These are phyloP conservation scores for Eupithecia exiguata DNA, from an alignment of 2,888 invertebrate species.

Conservation along the genomic window DNA sequence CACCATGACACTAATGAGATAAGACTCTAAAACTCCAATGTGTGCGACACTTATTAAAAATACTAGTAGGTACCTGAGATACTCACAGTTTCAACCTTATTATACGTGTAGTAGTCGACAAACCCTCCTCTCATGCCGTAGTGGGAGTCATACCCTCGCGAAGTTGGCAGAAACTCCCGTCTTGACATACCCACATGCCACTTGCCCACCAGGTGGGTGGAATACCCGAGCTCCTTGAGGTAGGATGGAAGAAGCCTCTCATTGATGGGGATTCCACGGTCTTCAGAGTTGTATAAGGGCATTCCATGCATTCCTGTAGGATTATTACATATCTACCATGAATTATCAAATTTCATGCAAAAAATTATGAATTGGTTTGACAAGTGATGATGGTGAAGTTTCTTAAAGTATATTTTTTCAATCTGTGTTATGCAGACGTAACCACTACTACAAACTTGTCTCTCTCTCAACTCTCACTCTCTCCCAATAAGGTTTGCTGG, in stretches of 20 bases:
- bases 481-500: too few species aligned
- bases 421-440: too few species aligned
- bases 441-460: too few species aligned
- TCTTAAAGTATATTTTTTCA: too few species aligned
- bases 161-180: conserved; percentile 87
- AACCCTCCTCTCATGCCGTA: conserved; percentile 91
- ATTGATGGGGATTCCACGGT: conserved; percentile 76
- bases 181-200: conserved; percentile 94
- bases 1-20: too few species aligned
- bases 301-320: conserved; percentile 75
- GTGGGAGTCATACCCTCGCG: conserved; percentile 91
- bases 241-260: conserved; percentile 86
- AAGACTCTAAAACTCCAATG: neutral
- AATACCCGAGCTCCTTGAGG: conserved; percentile 87
- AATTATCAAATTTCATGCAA: neutral
- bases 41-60: neutral
- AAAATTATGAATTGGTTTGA: too few species aligned
- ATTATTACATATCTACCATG: neutral
- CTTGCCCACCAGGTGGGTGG: conserved; percentile 93
- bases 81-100: conserved; percentile 74
- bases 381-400: too few species aligned
- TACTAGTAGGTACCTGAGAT: neutral
- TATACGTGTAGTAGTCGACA: conserved; percentile 88
- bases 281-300: conserved; percentile 73
- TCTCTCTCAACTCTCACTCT: too few species aligned